A percentile compares a stretch with the other conserved stretches of the same genome.
phyloP scores from a whole-genome alignment of 37 sponge, comb jelly and placozoan species.

The Hormiphora californensis region DNA sequence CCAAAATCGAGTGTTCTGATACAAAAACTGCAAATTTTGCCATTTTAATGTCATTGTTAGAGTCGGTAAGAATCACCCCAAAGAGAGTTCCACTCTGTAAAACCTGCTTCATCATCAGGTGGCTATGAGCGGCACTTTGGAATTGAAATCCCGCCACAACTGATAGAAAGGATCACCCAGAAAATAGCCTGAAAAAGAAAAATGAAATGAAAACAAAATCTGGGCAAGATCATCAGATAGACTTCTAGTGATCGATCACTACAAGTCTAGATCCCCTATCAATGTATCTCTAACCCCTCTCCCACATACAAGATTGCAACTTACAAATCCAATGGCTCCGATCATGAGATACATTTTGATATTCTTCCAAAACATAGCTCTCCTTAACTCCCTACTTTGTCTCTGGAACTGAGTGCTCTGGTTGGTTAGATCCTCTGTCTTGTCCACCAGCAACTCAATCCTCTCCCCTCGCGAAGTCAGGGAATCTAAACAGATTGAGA shows the following conservation, averaged over 20 bases:
- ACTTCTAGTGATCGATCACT: too few relatives aligned
- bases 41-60: too few relatives aligned
- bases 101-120: too few relatives aligned
- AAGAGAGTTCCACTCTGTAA: too few relatives aligned
- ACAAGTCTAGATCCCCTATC: too few relatives aligned
- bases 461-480: slow-evolving; percentile 56
- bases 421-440: slow-evolving; percentile 59
- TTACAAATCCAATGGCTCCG: slow-evolving; percentile 56
- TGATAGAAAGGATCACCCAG: slow-evolving; percentile 33
- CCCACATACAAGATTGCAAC: background rate
- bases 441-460: slow-evolving; percentile 58
- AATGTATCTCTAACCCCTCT: too few relatives aligned
- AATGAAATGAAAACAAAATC: background rate
- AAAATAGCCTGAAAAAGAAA: slow-evolving; percentile 23
- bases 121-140: slow-evolving; percentile 30
- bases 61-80: too few relatives aligned
- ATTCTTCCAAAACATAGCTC: slow-evolving; percentile 62
- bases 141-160: slow-evolving; percentile 16
- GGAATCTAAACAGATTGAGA: slow-evolving; percentile 40
- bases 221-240: background rate
- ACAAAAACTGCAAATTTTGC: too few relatives aligned
- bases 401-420: slow-evolving; percentile 51
- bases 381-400: slow-evolving; percentile 45
- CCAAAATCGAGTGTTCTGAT: too few relatives aligned
- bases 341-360: slow-evolving; percentile 54